Conservation (phyloP, 2,113 vertebrate species). For the Pampusana beccarii region DNA sequence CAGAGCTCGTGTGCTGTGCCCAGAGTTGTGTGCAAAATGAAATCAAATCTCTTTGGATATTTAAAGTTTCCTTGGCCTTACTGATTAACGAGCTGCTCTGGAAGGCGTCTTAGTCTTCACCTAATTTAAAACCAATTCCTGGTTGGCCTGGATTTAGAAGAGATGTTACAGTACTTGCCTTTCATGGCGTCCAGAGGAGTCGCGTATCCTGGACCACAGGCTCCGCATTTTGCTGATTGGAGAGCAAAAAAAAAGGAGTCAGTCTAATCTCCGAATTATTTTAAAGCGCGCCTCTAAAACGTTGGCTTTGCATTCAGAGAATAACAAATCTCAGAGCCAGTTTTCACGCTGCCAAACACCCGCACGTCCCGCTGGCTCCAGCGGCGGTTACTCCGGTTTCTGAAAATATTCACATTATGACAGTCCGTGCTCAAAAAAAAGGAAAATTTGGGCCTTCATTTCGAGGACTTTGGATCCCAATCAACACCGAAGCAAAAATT, state of each 20-base stretch:
- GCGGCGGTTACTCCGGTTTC: neutral
- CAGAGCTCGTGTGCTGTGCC: neutral
- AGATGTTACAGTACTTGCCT: slow-evolving; percentile 65
- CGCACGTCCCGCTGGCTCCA: neutral
- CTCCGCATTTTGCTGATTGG: slow-evolving; percentile 76
- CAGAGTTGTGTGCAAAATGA: neutral
- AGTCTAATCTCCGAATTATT: neutral
- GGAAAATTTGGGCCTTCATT: neutral
- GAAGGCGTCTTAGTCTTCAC: neutral
- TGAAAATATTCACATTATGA: neutral
- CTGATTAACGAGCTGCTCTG: neutral
- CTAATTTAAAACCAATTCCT: neutral
- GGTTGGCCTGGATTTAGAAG: neutral
- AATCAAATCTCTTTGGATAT: neutral
- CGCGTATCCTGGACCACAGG: slow-evolving; percentile 88
- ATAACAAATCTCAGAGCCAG: neutral
- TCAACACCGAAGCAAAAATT: neutral
- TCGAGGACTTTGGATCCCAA: neutral
- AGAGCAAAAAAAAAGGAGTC: neutral
- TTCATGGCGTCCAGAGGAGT: slow-evolving; percentile 91
- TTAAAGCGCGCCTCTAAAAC: neutral
- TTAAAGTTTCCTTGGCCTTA: neutral
- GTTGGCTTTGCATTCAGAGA: neutral
- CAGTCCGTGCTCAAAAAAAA: neutral
- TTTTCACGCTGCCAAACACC: neutral